Percentiles rank a stretch among this genome's conserved stretches.
These are phyloP conservation scores for Diaprepes abbreviatus DNA, from an alignment of 2,888 invertebrate genomes.

Conservation along the genomic window DNA sequence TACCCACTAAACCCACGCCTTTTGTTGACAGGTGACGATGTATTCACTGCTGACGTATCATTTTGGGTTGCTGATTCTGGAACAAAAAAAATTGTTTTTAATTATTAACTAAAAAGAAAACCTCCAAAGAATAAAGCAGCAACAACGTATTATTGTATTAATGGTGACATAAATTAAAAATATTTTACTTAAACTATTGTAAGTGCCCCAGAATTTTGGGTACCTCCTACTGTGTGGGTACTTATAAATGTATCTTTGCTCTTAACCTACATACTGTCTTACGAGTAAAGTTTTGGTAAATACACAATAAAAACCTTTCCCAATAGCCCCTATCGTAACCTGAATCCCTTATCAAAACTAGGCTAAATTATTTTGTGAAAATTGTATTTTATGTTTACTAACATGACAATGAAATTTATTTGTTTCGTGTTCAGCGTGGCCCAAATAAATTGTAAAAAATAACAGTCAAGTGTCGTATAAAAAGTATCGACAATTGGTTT, in stretches of 20 bases:
- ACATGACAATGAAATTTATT: no score
- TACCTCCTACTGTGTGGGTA: background rate
- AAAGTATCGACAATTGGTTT: no score
- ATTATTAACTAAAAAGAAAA: no score
- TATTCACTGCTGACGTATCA: constrained; percentile 72
- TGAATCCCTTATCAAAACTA: constrained; percentile 5
- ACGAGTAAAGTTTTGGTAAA: background rate
- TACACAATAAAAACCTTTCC: background rate
- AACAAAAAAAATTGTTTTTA: constrained; percentile 51
- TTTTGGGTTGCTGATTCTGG: constrained; percentile 78
- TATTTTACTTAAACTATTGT: no score
- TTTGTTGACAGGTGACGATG: constrained; percentile 88
- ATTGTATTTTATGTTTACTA: background rate
- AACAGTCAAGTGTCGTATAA: no score
- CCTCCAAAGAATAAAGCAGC: no score
- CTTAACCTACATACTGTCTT: constrained; percentile 7
- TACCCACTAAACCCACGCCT: constrained; percentile 88
- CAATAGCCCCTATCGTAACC: constrained; percentile 2
- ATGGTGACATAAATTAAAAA: background rate
- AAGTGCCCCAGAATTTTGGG: no score
- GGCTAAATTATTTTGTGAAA: background rate
- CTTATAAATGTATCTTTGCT: constrained; percentile 12
- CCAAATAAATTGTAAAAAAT: no score
- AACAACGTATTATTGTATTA: no score
- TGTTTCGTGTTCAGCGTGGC: no score